Evolutionary conservation across 2,888 invertebrate species (phyloP).

Genomic region (Pterostichus niger): DNA sequence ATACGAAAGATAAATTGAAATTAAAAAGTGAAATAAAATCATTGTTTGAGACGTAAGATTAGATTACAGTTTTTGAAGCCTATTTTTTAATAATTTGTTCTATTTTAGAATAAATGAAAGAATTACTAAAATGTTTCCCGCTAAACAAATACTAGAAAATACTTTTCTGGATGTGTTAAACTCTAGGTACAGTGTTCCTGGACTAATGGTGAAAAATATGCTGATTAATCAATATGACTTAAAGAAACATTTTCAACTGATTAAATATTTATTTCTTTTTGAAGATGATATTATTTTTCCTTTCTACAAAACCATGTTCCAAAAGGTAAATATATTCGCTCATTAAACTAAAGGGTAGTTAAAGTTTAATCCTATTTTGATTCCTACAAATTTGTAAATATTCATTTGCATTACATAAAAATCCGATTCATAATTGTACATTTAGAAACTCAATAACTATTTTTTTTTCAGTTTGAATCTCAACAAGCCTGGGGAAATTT

Average conservation of each 20-base stretch:
- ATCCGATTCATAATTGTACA: no score
- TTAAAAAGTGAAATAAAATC: neutral
- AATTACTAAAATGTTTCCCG: slow-evolving; percentile 73
- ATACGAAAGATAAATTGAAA: slow-evolving; percentile 31
- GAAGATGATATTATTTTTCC: slow-evolving; percentile 74
- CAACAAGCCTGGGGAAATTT: slow-evolving; percentile 72
- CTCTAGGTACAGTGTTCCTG: slow-evolving; percentile 73
- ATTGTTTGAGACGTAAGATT: slow-evolving; percentile 71
- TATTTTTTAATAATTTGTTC: neutral
- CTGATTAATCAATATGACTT: slow-evolving; percentile 73
- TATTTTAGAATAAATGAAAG: slow-evolving; percentile 72
- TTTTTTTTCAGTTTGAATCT: slow-evolving; percentile 45
- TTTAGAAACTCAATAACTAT: neutral
- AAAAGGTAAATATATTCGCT: slow-evolving; percentile 70
- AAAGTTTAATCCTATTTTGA: no score
- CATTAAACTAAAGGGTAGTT: neutral
- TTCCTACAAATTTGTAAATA: no score
- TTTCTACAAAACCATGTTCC: slow-evolving; percentile 74
- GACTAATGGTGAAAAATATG: slow-evolving; percentile 74
- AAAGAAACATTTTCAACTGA: slow-evolving; percentile 73
- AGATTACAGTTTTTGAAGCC: slow-evolving; percentile 27
- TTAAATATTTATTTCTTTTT: slow-evolving; percentile 74
- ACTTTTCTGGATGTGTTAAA: slow-evolving; percentile 72
- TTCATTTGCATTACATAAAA: no score
- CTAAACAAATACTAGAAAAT: slow-evolving; percentile 72